Conservation (phyloP, 2,888 invertebrate species). For the Limnephilus rhombicus region DNA sequence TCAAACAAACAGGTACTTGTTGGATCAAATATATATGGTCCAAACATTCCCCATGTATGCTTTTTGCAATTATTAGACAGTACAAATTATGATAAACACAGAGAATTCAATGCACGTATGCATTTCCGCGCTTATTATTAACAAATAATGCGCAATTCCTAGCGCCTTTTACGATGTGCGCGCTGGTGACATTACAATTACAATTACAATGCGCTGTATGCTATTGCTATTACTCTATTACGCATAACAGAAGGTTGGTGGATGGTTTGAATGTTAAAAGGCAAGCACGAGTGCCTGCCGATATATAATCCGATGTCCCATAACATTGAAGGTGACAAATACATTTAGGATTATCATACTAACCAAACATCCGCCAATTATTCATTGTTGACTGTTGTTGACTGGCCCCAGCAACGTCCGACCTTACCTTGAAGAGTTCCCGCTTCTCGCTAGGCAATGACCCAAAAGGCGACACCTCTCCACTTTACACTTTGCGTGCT, state of each 20-base stretch:
- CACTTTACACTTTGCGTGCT: not conserved
- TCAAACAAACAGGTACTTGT: too few species aligned
- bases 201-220: not conserved
- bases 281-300: not conserved
- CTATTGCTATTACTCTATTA: not conserved
- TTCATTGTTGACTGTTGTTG: conserved; percentile 4
- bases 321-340: not conserved
- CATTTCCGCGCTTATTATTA: not conserved
- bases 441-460: conserved; percentile 30
- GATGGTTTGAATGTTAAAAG: not conserved
- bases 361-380: conserved; percentile 8
- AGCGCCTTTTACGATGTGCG: not conserved
- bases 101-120: not conserved
- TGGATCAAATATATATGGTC: too few species aligned
- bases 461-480: conserved; percentile 23
- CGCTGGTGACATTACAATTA: not conserved
- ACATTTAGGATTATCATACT: not conserved
- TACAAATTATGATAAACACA: too few species aligned
- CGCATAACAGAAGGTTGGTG: not conserved
- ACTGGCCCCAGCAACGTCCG: not conserved
- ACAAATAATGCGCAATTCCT: not conserved
- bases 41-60: too few species aligned
- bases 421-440: conserved; percentile 29
- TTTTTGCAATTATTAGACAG: too few species aligned
- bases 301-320: not conserved